phyloP scores from a whole-genome alignment of 2,797 vertebrate genomes.

The Lerista edwardsae region DNA sequence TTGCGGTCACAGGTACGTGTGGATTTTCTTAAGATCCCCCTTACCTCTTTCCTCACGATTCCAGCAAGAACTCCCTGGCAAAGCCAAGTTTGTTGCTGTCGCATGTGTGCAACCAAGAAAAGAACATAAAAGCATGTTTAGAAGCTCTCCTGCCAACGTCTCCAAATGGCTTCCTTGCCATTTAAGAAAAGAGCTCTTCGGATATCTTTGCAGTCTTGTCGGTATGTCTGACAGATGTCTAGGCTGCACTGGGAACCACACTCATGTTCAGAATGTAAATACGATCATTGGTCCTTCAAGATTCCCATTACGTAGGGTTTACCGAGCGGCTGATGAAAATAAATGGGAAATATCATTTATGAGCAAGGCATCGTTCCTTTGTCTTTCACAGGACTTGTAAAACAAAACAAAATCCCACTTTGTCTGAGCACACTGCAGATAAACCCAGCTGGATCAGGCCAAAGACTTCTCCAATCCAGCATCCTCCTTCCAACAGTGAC shows the following conservation, averaged over 20 bases:
- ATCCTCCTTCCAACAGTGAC: too few species aligned
- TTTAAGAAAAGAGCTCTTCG: constrained; percentile 46
- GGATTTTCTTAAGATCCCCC: too few species aligned
- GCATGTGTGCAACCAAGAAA: neutral
- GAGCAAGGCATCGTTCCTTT: constrained; percentile 6
- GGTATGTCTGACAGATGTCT: constrained; percentile 69
- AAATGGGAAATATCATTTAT: constrained; percentile 42
- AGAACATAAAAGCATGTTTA: constrained; percentile 36
- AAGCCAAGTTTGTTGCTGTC: neutral
- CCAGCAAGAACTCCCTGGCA: too few species aligned
- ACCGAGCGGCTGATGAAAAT: constrained; percentile 47
- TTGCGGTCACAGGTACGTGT: too few species aligned
- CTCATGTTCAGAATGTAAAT: constrained; percentile 65
- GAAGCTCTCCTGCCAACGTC: constrained; percentile 53
- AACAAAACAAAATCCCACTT: constrained; percentile 5
- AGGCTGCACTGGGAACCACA: constrained; percentile 42
- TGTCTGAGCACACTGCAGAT: constrained; percentile 28
- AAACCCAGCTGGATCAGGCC: neutral
- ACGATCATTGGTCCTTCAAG: constrained; percentile 50
- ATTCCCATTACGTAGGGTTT: constrained; percentile 58
- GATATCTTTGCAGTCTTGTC: constrained; percentile 54
- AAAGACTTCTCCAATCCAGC: too few species aligned
- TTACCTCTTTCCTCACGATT: too few species aligned
- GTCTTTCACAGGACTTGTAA: constrained; percentile 22
- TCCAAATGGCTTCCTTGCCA: constrained; percentile 51